Percentiles rank a stretch among this genome's conserved stretches.
phyloP scores from a whole-genome alignment of 2,888 invertebrate genomes.

The Synanthedon vespiformis region DNA sequence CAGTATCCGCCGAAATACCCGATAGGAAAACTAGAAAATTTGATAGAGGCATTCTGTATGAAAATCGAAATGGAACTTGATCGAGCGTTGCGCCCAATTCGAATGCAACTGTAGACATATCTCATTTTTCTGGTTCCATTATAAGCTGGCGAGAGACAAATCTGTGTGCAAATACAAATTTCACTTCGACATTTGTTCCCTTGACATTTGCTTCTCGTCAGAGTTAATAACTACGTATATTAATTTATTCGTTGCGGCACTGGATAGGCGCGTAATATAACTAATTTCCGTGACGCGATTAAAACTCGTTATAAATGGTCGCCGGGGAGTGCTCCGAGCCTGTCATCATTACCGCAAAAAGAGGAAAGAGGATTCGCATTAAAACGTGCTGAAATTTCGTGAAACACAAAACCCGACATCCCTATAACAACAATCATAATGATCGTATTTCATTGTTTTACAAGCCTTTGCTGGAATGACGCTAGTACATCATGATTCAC shows the following conservation, averaged over 20 bases:
- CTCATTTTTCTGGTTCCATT: constrained; percentile 1
- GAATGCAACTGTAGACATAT: constrained; percentile 19
- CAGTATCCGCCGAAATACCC: background rate
- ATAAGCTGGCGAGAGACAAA: background rate
- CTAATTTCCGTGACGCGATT: constrained; percentile 50
- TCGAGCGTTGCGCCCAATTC: constrained; percentile 14
- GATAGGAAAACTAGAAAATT: constrained; percentile 20
- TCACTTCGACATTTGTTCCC: background rate
- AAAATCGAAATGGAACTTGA: constrained; percentile 36
- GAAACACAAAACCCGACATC: constrained; percentile 10
- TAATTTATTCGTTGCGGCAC: constrained; percentile 25
- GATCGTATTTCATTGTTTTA: background rate
- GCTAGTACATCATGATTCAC: too few relatives aligned
- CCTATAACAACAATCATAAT: background rate
- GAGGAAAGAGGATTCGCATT: constrained; percentile 32
- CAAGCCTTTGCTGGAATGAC: too few relatives aligned
- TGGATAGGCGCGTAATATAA: constrained; percentile 36
- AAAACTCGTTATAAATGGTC: constrained; percentile 51
- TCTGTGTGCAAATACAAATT: background rate
- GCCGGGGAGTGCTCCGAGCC: constrained; percentile 27
- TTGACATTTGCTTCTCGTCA: constrained; percentile 4
- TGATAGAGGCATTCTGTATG: constrained; percentile 31
- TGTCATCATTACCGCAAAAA: constrained; percentile 49
- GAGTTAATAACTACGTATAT: constrained; percentile 33
- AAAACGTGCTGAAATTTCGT: constrained; percentile 35